Percentiles rank a stretch among this genome's conserved stretches.
phyloP scores from a whole-genome alignment of 1,140 invertebrate species.

The Lutraria rhynchaena region DNA sequence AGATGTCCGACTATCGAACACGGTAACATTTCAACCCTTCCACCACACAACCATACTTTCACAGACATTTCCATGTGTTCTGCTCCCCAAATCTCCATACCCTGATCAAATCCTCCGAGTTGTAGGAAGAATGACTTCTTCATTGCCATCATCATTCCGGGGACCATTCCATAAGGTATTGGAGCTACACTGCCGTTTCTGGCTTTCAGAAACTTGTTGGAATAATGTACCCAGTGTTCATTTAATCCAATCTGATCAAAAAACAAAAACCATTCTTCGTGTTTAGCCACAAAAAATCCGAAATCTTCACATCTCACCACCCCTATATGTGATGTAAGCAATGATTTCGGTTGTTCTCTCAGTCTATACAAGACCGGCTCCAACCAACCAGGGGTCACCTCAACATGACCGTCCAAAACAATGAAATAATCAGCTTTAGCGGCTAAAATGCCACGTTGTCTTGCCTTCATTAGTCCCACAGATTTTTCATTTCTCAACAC shows the following conservation, averaged over 20 bases:
- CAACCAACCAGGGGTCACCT: conserved; percentile 30
- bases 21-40: conserved; percentile 95
- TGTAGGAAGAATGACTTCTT: conserved; percentile 86
- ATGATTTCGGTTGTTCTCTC: conserved; percentile 26
- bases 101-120: conserved; percentile 86
- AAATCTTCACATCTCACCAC: conserved; percentile 1
- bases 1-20: conserved; percentile 97
- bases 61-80: conserved; percentile 99
- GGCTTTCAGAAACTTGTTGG: background rate
- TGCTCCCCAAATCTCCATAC: conserved; percentile 92
- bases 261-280: conserved; percentile 5
- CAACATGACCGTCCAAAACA: conserved; percentile 42
- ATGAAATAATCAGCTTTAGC: conserved; percentile 26
- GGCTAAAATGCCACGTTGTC: conserved; percentile 30
- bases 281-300: background rate
- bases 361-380: conserved; percentile 32
- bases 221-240: conserved; percentile 35
- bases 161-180: conserved; percentile 21
- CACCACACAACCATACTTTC: conserved; percentile 99
- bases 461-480: conserved; percentile 30
- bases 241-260: conserved; percentile 27
- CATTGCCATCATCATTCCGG: conserved; percentile 52
- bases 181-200: conserved; percentile 42
- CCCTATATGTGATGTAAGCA: conserved; percentile 30
- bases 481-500: conserved; percentile 24